These are phyloP conservation scores for Tolmerus cingulatus DNA, from an alignment of 2,888 invertebrate genomes.

Conservation along the genomic window DNA sequence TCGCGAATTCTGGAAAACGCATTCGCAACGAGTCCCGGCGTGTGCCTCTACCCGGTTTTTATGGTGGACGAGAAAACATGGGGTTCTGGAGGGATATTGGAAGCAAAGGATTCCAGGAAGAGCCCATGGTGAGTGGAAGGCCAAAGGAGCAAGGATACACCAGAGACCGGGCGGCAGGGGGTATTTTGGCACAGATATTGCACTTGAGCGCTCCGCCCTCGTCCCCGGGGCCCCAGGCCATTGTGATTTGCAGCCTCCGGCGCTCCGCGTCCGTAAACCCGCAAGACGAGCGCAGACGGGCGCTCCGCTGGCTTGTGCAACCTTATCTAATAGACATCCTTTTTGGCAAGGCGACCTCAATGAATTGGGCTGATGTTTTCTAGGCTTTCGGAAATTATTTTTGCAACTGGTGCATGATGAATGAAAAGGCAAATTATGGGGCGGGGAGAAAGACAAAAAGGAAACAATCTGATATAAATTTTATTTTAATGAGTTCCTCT, in stretches of 20 bases:
- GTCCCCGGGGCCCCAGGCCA: not conserved
- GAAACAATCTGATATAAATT: constrained; percentile 36
- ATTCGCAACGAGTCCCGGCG: not conserved
- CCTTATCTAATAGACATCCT: constrained; percentile 44
- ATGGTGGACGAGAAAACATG: not conserved
- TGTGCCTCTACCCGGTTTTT: not conserved
- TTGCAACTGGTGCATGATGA: constrained; percentile 42
- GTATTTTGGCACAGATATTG: constrained; percentile 38
- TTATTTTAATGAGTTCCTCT: constrained; percentile 35
- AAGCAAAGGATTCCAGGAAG: constrained; percentile 18
- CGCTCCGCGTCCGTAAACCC: not conserved
- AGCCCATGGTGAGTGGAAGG: not conserved
- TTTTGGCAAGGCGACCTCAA: constrained; percentile 37
- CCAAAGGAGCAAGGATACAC: not conserved
- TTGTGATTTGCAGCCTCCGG: constrained; percentile 17
- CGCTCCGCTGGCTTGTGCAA: constrained; percentile 10
- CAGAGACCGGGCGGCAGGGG: not conserved
- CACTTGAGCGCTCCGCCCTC: constrained; percentile 8
- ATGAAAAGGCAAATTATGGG: constrained; percentile 31
- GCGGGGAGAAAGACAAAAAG: constrained; percentile 15
- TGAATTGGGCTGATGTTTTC: constrained; percentile 37
- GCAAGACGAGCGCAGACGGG: not conserved
- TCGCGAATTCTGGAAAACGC: not conserved
- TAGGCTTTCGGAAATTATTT: constrained; percentile 36
- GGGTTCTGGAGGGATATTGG: constrained; percentile 27